Base-by-base conservation (phyloP, 2,113 vertebrate species). In the Morone saxatilis region DNA sequence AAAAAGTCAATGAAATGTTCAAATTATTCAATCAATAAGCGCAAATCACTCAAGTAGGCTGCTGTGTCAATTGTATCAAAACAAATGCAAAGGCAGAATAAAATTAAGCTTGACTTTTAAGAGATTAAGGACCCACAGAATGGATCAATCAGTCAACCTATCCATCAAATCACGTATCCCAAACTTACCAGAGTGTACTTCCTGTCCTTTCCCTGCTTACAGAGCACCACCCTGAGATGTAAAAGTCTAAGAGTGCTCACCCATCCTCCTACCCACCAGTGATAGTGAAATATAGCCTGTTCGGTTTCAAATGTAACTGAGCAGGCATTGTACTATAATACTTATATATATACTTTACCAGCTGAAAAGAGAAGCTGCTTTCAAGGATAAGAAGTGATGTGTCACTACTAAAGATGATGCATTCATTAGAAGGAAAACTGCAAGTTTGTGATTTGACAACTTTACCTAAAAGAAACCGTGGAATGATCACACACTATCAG, bases 1-100 rank as follows among this genome's bases (percentile, higher is more conserved):
- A 56, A 13, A 36, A 71, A 40, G 25, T 82, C 86, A 88, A 90
- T 86, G 17, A 63, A 84, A 82, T 70, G 54, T 59, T 63, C 10
- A 73, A 85, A 85, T 86, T 17, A 41, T 45, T 69, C 14, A 57
- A 43, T 89, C 80, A 87, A 81, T 83, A 36, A 57, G 45, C 36
- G 47, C 72, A 86, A 68, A 85, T 80, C 22, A 3, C 14, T 56
- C 40, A 70, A 38, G 20, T 31, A 47, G 36, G n/a, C 7, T 53
- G n/a, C 3, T 54, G 3, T 69, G 40, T 60, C 5, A 70, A 67
- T 59, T 80, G 38, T 65, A 78, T 74, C 50, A 16, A 53, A 80
- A 51, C 63, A 66, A 77, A 75, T 76, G 7, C 17, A 36, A 12
- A 50, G 38, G 10, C 4, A n/a, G 22, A 41, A 4, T 5, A 36